Percentiles rank a stretch among this genome's conserved stretches.
These are phyloP conservation scores for Calidris pygmaea DNA, from an alignment of 2,113 vertebrate species.

Conservation along the genomic window DNA sequence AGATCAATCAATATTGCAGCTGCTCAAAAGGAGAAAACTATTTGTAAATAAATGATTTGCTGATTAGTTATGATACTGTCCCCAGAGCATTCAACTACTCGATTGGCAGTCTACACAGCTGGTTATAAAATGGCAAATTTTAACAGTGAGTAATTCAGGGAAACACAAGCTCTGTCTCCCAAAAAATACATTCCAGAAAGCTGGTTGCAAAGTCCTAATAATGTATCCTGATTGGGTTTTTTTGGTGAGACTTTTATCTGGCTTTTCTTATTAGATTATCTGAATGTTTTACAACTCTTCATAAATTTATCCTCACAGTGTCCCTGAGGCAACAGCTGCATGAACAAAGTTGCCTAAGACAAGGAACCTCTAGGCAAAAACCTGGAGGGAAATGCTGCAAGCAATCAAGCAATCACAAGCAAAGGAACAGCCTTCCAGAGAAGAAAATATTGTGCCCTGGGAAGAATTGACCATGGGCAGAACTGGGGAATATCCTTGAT, in stretches of 20 bases:
- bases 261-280: not conserved
- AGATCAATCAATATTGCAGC: not conserved
- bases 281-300: not conserved
- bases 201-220: not conserved
- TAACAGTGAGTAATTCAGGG: not conserved
- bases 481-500: not conserved
- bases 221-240: not conserved
- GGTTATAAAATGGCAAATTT: not conserved
- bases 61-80: not conserved
- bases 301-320: not conserved
- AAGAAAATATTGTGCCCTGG: not conserved
- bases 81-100: not conserved
- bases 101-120: not conserved
- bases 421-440: not conserved
- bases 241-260: not conserved
- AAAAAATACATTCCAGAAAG: not conserved
- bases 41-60: conserved; percentile 24
- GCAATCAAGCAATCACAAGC: not conserved
- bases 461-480: not conserved
- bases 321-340: not conserved
- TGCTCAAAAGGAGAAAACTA: not conserved
- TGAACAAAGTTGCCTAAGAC: not conserved
- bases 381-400: not conserved
- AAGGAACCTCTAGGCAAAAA: not conserved
- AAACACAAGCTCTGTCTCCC: not conserved